These are phyloP conservation scores for Cercocebus atys DNA, from an alignment of 2,113 vertebrate genomes.

Conservation along the genomic window DNA sequence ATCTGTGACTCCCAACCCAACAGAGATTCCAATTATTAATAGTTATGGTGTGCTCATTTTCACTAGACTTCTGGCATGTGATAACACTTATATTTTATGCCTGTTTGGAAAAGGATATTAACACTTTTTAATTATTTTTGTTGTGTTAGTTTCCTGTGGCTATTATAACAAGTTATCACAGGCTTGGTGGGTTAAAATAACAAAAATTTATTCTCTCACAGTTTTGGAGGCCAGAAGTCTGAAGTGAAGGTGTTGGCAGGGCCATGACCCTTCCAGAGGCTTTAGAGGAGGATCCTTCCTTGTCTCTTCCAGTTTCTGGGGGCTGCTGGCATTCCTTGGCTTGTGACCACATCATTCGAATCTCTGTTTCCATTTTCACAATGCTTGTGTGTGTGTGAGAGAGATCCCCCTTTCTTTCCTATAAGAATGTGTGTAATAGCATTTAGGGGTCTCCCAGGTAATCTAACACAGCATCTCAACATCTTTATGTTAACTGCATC, in stretches of 20 bases:
- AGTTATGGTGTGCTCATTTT: neutral
- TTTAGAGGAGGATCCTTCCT: rapidly evolving
- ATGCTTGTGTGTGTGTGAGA: neutral
- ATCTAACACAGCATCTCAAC: neutral
- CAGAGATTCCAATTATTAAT: neutral
- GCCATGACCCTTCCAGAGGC: rapidly evolving
- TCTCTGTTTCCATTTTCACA: neutral
- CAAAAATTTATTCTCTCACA: neutral
- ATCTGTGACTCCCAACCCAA: neutral
- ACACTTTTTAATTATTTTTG: neutral
- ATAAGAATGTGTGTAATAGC: neutral
- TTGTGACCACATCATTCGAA: neutral
- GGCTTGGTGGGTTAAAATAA: neutral
- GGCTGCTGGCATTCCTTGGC: neutral
- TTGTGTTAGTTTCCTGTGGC: neutral
- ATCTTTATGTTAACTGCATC: neutral
- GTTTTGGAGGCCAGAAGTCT: neutral
- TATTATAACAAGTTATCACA: neutral
- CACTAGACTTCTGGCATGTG: neutral
- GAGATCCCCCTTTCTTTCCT: neutral
- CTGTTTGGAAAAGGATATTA: conserved; percentile 1
- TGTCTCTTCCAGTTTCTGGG: neutral
- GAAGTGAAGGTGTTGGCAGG: neutral
- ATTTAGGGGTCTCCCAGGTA: neutral
- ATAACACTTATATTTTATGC: neutral